Percentiles rank a stretch among this genome's conserved stretches.
phyloP scores from a whole-genome alignment of 2,113 vertebrate genomes.

The Chinchilla lanigera region DNA sequence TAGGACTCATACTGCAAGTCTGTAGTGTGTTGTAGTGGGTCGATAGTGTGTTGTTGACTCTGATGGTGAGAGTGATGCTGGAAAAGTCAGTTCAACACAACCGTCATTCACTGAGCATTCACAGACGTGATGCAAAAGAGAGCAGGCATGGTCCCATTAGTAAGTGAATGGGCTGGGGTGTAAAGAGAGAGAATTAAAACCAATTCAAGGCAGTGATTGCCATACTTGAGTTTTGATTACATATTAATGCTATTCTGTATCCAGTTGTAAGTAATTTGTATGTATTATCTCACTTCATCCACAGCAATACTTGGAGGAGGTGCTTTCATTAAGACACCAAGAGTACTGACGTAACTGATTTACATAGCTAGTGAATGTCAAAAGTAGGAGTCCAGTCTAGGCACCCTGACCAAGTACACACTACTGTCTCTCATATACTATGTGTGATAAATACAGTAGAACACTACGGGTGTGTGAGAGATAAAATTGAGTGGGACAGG shows the following conservation, averaged over 20 bases:
- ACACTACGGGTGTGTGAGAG: neutral
- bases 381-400: neutral
- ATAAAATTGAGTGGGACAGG: neutral
- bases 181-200: slow-evolving; percentile 1
- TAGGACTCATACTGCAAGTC: neutral
- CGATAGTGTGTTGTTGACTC: neutral
- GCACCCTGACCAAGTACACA: neutral
- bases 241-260: neutral
- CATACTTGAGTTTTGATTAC: neutral
- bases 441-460: neutral
- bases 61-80: neutral
- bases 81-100: neutral
- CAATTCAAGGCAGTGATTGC: neutral
- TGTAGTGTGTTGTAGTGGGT: neutral
- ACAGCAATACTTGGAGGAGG: neutral
- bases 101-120: neutral
- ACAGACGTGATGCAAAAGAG: neutral
- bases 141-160: neutral
- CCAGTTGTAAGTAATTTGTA: neutral
- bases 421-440: no score
- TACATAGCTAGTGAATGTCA: neutral
- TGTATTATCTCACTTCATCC: neutral
- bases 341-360: neutral
- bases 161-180: neutral
- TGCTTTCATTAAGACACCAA: neutral